phyloP scores from a whole-genome alignment of 2,113 vertebrate genomes.

The Oreotrochilus melanogaster region DNA sequence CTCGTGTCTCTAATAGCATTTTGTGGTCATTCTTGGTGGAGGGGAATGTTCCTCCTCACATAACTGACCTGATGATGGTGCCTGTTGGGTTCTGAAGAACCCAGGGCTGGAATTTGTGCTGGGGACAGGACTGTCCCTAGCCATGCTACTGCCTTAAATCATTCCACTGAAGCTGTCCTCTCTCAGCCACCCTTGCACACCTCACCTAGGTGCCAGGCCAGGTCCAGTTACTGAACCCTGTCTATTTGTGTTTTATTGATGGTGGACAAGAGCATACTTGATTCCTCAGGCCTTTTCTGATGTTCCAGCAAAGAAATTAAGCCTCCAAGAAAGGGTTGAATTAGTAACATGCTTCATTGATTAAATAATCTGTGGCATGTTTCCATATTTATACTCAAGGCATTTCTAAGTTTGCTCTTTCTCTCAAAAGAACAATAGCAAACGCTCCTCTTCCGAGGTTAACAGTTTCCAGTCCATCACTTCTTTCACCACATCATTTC shows the following conservation, averaged over 20 bases:
- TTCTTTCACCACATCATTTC: conserved; percentile 45
- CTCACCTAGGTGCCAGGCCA: neutral
- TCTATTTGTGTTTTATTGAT: neutral
- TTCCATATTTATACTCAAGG: neutral
- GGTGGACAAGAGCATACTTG: neutral
- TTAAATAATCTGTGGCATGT: neutral
- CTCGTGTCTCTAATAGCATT: neutral
- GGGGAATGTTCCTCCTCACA: neutral
- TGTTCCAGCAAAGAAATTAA: neutral
- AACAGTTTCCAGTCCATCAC: conserved; percentile 37
- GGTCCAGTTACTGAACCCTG: neutral
- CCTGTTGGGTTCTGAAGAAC: neutral
- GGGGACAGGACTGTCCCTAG: neutral
- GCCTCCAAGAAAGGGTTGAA: neutral
- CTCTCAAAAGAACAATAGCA: conserved; percentile 33
- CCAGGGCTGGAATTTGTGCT: neutral
- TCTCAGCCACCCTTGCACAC: neutral
- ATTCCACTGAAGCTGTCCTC: neutral
- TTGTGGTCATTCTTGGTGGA: neutral
- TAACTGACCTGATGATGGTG: neutral
- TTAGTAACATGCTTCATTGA: neutral
- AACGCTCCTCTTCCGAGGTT: conserved; percentile 9
- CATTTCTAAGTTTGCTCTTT: conserved; percentile 14
- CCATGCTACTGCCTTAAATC: neutral
- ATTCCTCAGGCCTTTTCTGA: neutral